Conservation (phyloP, 2,113 vertebrate species). For the Apus apus region DNA sequence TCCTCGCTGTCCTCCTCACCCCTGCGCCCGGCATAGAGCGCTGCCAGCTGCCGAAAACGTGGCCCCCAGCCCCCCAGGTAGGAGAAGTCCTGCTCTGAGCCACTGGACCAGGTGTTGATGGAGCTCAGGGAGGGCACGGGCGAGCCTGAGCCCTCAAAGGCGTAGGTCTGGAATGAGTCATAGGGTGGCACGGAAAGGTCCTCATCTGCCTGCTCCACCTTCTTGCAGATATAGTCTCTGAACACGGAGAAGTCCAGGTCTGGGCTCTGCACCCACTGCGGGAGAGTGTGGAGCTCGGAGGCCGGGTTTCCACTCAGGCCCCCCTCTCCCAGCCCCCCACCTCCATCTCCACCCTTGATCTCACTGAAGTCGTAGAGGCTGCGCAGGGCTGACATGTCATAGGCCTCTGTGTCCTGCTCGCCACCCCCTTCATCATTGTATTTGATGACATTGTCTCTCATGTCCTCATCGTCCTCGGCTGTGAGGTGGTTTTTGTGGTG, state of each 20-base stretch:
- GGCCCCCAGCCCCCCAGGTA: conserved; percentile 95
- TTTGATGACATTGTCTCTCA: conserved; percentile 99
- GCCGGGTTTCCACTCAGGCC: conserved; percentile 24
- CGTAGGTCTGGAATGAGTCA: conserved; percentile 98
- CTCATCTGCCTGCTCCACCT: conserved; percentile 94
- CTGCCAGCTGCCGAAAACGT: conserved; percentile 92
- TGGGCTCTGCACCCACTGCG: conserved; percentile 85
- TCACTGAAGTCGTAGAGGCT: conserved; percentile 97
- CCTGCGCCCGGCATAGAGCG: conserved; percentile 85
- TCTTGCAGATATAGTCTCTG: conserved; percentile 94
- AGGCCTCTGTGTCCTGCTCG: conserved; percentile 98
- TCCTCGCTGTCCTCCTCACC: conserved; percentile 82
- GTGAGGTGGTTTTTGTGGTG: conserved; percentile 93
- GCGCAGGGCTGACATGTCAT: conserved; percentile 96
- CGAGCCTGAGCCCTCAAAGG: conserved; percentile 92
- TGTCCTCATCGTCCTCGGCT: conserved; percentile 96
- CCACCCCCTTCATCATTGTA: conserved; percentile 98
- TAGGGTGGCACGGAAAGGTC: conserved; percentile 95
- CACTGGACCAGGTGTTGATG: conserved; percentile 90
- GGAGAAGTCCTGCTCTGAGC: conserved; percentile 96
- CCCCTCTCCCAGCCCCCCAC: conserved; percentile 53
- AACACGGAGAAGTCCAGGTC: conserved; percentile 92
- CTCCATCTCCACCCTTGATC: conserved; percentile 82
- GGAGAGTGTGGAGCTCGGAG: conserved; percentile 85
- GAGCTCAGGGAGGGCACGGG: conserved; percentile 93